These are phyloP conservation scores for Nilaparvata lugens DNA, from an alignment of 1,140 invertebrate species.

Conservation along the genomic window DNA sequence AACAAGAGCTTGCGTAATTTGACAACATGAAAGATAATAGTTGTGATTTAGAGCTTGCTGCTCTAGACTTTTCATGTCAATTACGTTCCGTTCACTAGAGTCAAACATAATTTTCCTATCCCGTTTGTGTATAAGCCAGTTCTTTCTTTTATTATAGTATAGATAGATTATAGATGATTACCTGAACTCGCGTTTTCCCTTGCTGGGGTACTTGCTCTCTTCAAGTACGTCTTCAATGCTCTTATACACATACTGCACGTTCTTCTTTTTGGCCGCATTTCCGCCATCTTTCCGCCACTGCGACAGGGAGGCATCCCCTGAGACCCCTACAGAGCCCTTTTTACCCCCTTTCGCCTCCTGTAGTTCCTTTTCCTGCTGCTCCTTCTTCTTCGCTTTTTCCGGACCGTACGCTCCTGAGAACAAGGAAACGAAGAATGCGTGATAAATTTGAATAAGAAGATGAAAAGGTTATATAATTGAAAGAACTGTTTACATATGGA, in stretches of 20 bases:
- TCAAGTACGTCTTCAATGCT: conserved; percentile 90
- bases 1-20: too few species aligned
- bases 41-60: too few species aligned
- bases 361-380: conserved; percentile 13
- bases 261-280: conserved; percentile 42
- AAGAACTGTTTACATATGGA: too few species aligned
- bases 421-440: background rate
- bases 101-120: too few species aligned
- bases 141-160: too few species aligned
- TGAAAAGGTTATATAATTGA: background rate
- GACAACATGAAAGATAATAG: too few species aligned
- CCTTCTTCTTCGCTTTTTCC: conserved; percentile 39
- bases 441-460: background rate
- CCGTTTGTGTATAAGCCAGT: too few species aligned
- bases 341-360: conserved; percentile 48
- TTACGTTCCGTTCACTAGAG: too few species aligned
- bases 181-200: conserved; percentile 38
- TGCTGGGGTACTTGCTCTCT: conserved; percentile 59
- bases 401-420: conserved; percentile 63
- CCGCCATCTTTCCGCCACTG: conserved; percentile 48
- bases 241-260: conserved; percentile 72
- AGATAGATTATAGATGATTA: conserved; percentile 13
- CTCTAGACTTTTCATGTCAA: too few species aligned
- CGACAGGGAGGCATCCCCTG: conserved; percentile 46
- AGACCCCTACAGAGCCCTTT: conserved; percentile 48